phyloP scores from a whole-genome alignment of 2,888 invertebrate genomes.

The Thymelicus lineola region DNA sequence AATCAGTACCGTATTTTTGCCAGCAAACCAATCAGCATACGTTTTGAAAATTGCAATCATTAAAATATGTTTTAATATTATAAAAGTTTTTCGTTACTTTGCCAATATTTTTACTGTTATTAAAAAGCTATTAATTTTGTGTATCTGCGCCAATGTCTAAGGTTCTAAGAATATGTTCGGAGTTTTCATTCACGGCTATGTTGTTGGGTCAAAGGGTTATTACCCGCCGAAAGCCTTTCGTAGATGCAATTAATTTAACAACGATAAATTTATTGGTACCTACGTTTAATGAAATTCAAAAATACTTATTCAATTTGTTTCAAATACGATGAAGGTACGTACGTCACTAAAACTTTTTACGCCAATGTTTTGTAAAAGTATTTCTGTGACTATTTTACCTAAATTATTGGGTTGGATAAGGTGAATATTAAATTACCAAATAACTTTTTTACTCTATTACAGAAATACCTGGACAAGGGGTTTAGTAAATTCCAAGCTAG shows the following conservation, averaged over 20 bases:
- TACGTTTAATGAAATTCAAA: constrained; percentile 32
- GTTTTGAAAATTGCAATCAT: neutral
- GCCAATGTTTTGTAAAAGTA: too few relatives aligned
- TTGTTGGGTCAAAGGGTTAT: constrained; percentile 28
- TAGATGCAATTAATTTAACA: constrained; percentile 30
- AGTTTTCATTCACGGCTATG: constrained; percentile 20
- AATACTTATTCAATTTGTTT: constrained; percentile 18
- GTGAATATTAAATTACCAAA: too few relatives aligned
- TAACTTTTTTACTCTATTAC: too few relatives aligned
- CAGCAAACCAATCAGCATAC: neutral
- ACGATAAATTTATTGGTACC: constrained; percentile 22
- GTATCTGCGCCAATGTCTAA: constrained; percentile 33
- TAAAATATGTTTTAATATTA: neutral
- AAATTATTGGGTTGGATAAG: too few relatives aligned
- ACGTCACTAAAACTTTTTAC: too few relatives aligned
- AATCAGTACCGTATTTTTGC: neutral
- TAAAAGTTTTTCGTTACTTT: neutral
- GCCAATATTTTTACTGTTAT: neutral
- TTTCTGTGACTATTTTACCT: too few relatives aligned
- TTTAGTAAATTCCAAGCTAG: constrained; percentile 7
- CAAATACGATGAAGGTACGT: neutral
- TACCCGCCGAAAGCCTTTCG: constrained; percentile 31
- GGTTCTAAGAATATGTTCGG: constrained; percentile 5
- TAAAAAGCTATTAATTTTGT: constrained; percentile 40
- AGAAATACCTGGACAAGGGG: neutral